A percentile compares a stretch with the other conserved stretches of the same genome.
Conservation (phyloP, 2,888 invertebrate species). For the Harmothoe impar region DNA sequence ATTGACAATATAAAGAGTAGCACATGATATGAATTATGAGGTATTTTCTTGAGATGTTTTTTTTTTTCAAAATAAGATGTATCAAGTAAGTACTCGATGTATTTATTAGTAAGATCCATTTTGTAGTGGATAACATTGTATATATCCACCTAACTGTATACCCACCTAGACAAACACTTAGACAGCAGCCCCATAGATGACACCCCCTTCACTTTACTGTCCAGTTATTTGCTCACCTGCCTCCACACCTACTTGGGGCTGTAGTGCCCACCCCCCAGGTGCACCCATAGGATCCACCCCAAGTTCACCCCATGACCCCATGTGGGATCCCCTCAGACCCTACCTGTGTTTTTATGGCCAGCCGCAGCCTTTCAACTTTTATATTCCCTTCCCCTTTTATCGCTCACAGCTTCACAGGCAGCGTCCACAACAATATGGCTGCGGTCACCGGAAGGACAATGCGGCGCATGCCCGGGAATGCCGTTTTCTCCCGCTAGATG, state of each 20-base stretch:
- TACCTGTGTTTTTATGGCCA: neutral
- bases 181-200: neutral
- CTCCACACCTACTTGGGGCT: neutral
- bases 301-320: neutral
- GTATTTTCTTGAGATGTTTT: too few relatives aligned
- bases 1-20: too few relatives aligned
- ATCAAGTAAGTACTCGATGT: too few relatives aligned
- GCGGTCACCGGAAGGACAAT: conserved; percentile 38
- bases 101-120: too few relatives aligned
- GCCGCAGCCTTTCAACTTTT: neutral
- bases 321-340: neutral
- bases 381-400: conserved; percentile 10
- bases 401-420: neutral
- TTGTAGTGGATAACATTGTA: too few relatives aligned
- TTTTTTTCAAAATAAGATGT: too few relatives aligned
- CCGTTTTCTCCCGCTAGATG: neutral
- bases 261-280: neutral
- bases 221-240: neutral
- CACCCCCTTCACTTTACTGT: neutral
- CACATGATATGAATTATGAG: too few relatives aligned
- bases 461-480: conserved; percentile 10
- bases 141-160: too few relatives aligned
- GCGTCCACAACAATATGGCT: neutral
- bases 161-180: too few relatives aligned
- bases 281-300: neutral